Evolutionary conservation across 2,888 invertebrate genomes (phyloP).

Genomic region (Ryuthela nishihirai): DNA sequence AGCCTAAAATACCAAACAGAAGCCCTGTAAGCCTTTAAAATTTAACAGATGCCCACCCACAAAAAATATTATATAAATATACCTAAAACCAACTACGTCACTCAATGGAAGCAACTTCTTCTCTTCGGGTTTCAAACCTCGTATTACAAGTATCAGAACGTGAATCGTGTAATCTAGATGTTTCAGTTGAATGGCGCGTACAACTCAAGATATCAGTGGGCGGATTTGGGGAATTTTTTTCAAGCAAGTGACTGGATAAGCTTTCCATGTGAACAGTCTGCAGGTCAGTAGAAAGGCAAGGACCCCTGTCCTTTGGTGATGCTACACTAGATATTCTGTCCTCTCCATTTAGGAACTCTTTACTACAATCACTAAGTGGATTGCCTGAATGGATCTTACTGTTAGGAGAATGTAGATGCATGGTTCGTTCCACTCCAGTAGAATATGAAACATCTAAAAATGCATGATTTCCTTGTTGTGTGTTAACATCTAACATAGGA

Average conservation of each 20-base stretch:
- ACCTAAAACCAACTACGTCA: background rate
- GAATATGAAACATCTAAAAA: background rate
- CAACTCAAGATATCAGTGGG: constrained; percentile 32
- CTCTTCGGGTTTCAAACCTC: constrained; percentile 22
- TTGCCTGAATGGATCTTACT: constrained; percentile 9
- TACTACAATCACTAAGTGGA: constrained; percentile 13
- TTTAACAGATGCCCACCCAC: too few relatives aligned
- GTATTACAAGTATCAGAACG: constrained; percentile 19
- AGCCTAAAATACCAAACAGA: too few relatives aligned
- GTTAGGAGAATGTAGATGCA: background rate
- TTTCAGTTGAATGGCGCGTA: constrained; percentile 22
- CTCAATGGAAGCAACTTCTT: constrained; percentile 28
- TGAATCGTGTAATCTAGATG: constrained; percentile 22
- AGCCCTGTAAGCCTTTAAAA: too few relatives aligned
- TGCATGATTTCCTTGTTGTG: background rate
- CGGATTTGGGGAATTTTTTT: constrained; percentile 8
- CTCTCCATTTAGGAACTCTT: constrained; percentile 30
- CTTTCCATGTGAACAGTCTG: constrained; percentile 22
- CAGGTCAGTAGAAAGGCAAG: constrained; percentile 19
- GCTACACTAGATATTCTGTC: constrained; percentile 24
- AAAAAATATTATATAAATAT: too few relatives aligned
- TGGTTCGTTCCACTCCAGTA: background rate
- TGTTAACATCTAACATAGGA: background rate
- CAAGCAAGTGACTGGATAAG: constrained; percentile 8
- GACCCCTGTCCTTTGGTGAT: constrained; percentile 19